These are phyloP conservation scores for Ptychodera flava DNA, from an alignment of 35 echinoderm and acorn worm genomes.

Conservation along the genomic window DNA sequence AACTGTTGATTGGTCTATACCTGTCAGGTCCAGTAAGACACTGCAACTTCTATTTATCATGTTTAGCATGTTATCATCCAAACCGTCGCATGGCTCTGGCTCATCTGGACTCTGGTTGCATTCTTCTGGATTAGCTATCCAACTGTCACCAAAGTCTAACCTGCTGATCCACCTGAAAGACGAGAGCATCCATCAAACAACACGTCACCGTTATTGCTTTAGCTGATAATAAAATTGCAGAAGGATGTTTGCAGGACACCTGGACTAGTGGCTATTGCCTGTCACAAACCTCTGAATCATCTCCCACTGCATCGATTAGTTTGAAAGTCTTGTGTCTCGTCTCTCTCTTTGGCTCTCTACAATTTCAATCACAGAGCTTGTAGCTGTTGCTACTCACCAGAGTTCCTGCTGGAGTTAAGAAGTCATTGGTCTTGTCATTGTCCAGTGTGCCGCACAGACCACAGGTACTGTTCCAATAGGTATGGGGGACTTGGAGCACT, in stretches of 20 bases:
- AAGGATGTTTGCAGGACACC: too few species aligned
- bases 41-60: not conserved
- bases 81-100: constrained; percentile 11
- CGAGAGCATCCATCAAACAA: too few species aligned
- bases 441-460: constrained; percentile 89
- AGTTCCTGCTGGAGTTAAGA: constrained; percentile 32
- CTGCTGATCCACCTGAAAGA: not conserved
- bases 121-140: constrained; percentile 30
- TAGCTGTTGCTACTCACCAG: constrained; percentile 57
- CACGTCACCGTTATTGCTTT: too few species aligned
- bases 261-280: too few species aligned
- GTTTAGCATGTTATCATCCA: constrained; percentile 4
- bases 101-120: constrained; percentile 36
- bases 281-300: too few species aligned
- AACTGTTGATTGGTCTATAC: too few species aligned
- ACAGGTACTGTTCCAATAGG: constrained; percentile 18
- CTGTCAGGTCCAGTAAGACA: constrained; percentile 4
- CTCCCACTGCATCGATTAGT: too few species aligned
- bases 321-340: too few species aligned
- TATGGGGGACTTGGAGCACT: not conserved
- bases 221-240: too few species aligned
- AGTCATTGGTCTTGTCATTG: constrained; percentile 47
- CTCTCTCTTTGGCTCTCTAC: too few species aligned
- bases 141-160: constrained; percentile 48
- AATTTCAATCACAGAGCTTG: too few species aligned